phyloP scores from a whole-genome alignment of 30 jellyfish, hydroid and myxozoan species.

The Pelagia noctiluca region DNA sequence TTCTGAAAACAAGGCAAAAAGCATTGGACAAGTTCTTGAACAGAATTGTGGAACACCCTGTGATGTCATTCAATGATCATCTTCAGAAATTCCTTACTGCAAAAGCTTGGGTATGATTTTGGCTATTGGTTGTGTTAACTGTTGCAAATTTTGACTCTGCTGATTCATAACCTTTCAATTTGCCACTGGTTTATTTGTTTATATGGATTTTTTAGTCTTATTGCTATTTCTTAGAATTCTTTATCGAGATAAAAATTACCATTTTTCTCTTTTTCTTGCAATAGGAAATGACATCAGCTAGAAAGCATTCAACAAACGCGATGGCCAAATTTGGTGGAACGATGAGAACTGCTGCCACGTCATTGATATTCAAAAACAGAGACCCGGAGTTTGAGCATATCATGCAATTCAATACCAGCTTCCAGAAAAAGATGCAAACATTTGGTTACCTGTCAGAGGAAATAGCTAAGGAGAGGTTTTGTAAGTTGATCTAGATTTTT shows the following conservation, averaged over 20 bases:
- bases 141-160: no score
- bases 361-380: slow-evolving; percentile 89
- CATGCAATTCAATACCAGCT: slow-evolving; percentile 65
- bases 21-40: slow-evolving; percentile 93
- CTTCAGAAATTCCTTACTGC: slow-evolving; percentile 90
- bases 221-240: background rate
- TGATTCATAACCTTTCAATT: no score
- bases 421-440: slow-evolving; percentile 79
- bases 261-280: background rate
- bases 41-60: slow-evolving; percentile 97
- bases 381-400: slow-evolving; percentile 87
- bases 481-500: slow-evolving; percentile 61
- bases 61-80: slow-evolving; percentile 86
- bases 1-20: slow-evolving; percentile 93
- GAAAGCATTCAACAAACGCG: slow-evolving; percentile 76
- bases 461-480: slow-evolving; percentile 93
- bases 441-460: slow-evolving; percentile 80
- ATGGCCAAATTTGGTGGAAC: slow-evolving; percentile 85
- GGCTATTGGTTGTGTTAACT: background rate
- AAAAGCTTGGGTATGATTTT: slow-evolving; percentile 97
- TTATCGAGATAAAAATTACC: no score
- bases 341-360: slow-evolving; percentile 90
- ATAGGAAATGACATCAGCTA: slow-evolving; percentile 98
- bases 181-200: background rate
- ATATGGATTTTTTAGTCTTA: background rate